Base-by-base conservation (phyloP, 2,797 vertebrate genomes). In the Sebastes itinus region DNA sequence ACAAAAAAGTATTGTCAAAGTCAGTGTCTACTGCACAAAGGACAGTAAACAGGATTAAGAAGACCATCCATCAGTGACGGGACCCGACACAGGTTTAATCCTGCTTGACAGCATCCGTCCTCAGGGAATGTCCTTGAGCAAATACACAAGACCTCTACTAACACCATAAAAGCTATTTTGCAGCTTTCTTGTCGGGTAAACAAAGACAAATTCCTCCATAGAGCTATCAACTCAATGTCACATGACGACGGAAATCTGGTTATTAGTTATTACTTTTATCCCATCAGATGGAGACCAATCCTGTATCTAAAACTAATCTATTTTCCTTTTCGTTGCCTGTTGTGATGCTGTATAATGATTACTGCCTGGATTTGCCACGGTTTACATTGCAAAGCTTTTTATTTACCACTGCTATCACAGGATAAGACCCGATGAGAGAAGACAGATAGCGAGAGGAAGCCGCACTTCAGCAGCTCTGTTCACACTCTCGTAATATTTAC, bases 401-500 rank as follows among this genome's bases (percentile, higher is more conserved):
- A 81, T 88, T 83, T 85, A 78, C 65, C 65, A 2, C 49, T 9
- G 2, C 75, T 61, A 64, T 85, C 70, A 81, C 35, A 5, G 68
- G 33, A 70, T 80, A n/a, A 75, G 49, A 69, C 55, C 66, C 55
- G 67, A 56, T 80, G 77, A 84, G 78, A 75, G 81, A 42, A 88
- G 77, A 82, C 81, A 79, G 87, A 85, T 60, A 68, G 81, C 56
- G 55, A 84, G 58, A 83, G 88, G 88, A 87, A 89, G 78, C 74
- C 38, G 7, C 80, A 84, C 82, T 84, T 83, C 72, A 81, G 87
- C 84, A 74, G 86, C 74, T 92, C 94, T 92, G 92, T 69, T 93
- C 88, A 87, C 82, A 76, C 89, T 94, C 90, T 30, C 5, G 30
- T 69, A 72, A 72, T 88, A 81, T 95, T 94, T 93, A 93, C 88